These are phyloP conservation scores for Muricea muricata DNA, from an alignment of 92 coral and sea anemone genomes.

Conservation along the genomic window DNA sequence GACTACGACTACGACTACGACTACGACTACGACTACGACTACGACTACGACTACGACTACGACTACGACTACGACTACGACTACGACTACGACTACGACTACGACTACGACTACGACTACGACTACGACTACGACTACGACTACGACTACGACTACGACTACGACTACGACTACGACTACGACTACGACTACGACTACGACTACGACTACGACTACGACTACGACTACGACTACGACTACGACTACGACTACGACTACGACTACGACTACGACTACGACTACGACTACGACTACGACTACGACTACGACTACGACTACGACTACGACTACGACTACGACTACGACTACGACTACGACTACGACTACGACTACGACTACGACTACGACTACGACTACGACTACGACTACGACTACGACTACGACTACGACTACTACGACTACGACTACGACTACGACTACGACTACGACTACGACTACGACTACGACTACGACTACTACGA, in stretches of 20 bases:
- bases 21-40: not conserved
- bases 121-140: not conserved
- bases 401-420: slow-evolving; percentile 18
- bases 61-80: too few relatives aligned
- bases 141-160: not conserved
- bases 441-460: slow-evolving; percentile 23
- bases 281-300: not conserved
- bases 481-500: slow-evolving; percentile 27
- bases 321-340: not conserved
- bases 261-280: not conserved
- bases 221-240: not conserved
- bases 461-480: slow-evolving; percentile 17
- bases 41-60: too few relatives aligned
- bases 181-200: not conserved
- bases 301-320: not conserved
- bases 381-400: slow-evolving; percentile 8
- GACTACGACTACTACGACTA: slow-evolving; percentile 25
- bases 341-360: not conserved
- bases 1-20: not conserved
- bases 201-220: not conserved
- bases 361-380: not conserved
- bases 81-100: not conserved
- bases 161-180: not conserved
- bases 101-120: not conserved
- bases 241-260: not conserved